phyloP scores from a whole-genome alignment of 2,797 vertebrate genomes.

The Melanogrammus aeglefinus region DNA sequence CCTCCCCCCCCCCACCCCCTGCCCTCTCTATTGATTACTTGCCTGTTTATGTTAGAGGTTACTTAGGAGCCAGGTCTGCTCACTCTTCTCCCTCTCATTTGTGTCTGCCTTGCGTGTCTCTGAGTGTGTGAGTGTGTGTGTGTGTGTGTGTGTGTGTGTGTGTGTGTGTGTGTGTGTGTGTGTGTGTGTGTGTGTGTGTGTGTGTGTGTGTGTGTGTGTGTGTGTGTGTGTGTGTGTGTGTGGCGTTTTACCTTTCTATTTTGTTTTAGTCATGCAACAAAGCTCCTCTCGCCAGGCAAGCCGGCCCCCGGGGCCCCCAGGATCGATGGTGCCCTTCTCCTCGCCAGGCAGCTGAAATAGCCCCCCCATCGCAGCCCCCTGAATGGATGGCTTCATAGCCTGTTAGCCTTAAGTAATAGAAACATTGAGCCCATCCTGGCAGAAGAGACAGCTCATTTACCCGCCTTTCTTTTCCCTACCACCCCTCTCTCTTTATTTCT shows the following conservation, averaged over 20 bases:
- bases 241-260: conserved; percentile 66
- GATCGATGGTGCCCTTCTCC: conserved; percentile 83
- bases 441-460: conserved; percentile 99
- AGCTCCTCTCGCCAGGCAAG: conserved; percentile 71
- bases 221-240: conserved; percentile 35
- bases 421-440: conserved; percentile 98
- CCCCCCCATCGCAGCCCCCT: conserved; percentile 80
- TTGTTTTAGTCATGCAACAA: conserved; percentile 79
- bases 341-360: conserved; percentile 82
- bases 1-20: conserved; percentile 68
- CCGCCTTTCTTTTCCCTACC: conserved; percentile 75
- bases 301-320: conserved; percentile 68
- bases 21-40: conserved; percentile 87
- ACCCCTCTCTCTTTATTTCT: not conserved
- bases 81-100: conserved; percentile 75
- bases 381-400: conserved; percentile 98
- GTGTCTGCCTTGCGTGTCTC: conserved; percentile 60
- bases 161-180: conserved; percentile 46
- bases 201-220: conserved; percentile 59
- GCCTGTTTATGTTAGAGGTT: conserved; percentile 89
- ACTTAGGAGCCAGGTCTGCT: conserved; percentile 71
- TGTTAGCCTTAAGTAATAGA: conserved; percentile 99
- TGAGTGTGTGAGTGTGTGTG: conserved; percentile 66
- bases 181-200: conserved; percentile 63
- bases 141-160: conserved; percentile 61